A percentile compares a stretch with the other conserved stretches of the same genome.
Conservation (phyloP, 2,888 invertebrate genomes). For the Euplagia quadripunctaria region DNA sequence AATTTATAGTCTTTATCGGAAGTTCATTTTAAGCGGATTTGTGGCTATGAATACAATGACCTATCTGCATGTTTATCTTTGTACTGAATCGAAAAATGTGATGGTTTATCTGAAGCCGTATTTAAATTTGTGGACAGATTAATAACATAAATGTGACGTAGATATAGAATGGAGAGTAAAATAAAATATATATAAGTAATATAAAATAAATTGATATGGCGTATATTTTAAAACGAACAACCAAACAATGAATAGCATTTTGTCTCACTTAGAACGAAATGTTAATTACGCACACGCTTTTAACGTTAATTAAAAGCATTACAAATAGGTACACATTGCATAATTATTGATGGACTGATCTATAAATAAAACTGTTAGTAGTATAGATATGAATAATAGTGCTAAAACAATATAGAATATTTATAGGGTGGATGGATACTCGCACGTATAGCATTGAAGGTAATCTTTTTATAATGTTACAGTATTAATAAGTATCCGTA, state of each 20-base stretch:
- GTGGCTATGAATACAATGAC: conserved; percentile 21
- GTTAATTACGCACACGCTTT: no score
- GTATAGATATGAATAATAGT: no score
- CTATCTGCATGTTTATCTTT: conserved; percentile 35
- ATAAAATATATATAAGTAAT: no score
- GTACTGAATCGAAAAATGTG: conserved; percentile 24
- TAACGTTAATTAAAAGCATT: no score
- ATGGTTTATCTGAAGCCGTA: conserved; percentile 24
- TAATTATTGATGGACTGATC: no score
- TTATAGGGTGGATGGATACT: no score
- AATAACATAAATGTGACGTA: conserved; percentile 19
- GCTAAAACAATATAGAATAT: no score
- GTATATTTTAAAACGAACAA: neutral
- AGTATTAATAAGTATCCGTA: no score
- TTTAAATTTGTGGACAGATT: conserved; percentile 12
- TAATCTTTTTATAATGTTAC: no score
- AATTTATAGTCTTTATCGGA: conserved; percentile 74
- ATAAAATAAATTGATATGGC: conserved; percentile 9
- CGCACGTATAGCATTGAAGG: no score
- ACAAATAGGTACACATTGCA: no score
- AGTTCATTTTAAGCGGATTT: conserved; percentile 64
- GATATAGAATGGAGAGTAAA: neutral
- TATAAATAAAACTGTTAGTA: no score
- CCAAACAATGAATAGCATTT: neutral
- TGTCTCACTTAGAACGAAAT: neutral